Percentiles rank a stretch among this genome's conserved stretches.
phyloP scores from a whole-genome alignment of 2,113 vertebrate genomes.

The Ammospiza caudacuta region DNA sequence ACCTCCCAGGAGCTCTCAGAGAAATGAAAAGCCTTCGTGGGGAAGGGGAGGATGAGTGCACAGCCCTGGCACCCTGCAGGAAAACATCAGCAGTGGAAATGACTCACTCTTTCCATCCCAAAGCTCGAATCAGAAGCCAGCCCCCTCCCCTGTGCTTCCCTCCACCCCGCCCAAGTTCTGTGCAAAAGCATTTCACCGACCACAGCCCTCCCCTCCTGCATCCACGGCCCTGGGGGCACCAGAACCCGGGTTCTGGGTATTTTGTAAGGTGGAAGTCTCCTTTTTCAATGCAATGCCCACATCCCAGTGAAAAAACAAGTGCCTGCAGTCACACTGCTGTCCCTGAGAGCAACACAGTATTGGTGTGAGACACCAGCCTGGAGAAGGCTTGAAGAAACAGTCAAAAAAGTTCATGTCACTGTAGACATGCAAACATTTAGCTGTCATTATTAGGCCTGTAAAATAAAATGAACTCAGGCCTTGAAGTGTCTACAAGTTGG shows the following conservation, averaged over 20 bases:
- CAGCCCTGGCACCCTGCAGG: background rate
- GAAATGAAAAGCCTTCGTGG: background rate
- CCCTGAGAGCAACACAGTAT: fast-evolving
- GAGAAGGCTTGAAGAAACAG: background rate
- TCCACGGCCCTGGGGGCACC: fast-evolving
- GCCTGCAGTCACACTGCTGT: background rate
- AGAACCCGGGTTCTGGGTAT: background rate
- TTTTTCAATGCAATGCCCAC: background rate
- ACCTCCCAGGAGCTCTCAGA: background rate
- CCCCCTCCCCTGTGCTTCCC: background rate
- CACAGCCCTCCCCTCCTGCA: background rate
- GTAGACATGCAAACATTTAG: background rate
- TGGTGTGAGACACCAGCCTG: background rate
- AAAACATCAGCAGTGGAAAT: background rate
- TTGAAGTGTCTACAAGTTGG: background rate
- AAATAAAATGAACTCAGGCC: background rate
- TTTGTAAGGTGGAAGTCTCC: background rate
- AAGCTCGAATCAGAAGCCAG: background rate
- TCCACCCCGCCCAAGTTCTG: fast-evolving
- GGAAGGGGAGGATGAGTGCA: background rate
- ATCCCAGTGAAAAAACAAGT: background rate
- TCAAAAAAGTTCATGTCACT: background rate
- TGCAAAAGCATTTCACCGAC: background rate
- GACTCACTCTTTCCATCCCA: background rate
- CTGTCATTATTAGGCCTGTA: background rate